Conservation (phyloP, 2,888 invertebrate genomes). For the Agrotis clavis region DNA sequence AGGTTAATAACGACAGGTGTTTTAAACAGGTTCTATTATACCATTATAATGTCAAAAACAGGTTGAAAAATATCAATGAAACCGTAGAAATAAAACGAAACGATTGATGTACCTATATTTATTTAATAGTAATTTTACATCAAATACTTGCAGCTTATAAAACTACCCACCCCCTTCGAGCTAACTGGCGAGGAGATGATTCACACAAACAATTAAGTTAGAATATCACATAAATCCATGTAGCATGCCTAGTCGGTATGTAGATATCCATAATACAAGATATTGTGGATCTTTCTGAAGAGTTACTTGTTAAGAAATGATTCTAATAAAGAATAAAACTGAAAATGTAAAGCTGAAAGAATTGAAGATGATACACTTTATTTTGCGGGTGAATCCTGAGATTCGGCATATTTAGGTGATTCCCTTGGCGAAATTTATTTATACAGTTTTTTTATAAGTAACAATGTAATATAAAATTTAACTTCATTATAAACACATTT, state of each 20-base stretch:
- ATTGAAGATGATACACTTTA: neutral
- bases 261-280: neutral
- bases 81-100: constrained; percentile 41
- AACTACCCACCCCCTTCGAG: constrained; percentile 43
- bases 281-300: neutral
- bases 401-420: too few species aligned
- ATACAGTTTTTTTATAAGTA: too few species aligned
- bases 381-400: too few species aligned
- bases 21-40: neutral
- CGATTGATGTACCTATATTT: constrained; percentile 31
- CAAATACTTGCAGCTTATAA: constrained; percentile 39
- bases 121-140: constrained; percentile 26
- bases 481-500: too few species aligned
- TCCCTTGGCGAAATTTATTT: too few species aligned
- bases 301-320: neutral
- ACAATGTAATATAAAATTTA: too few species aligned
- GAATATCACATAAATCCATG: constrained; percentile 29
- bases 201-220: constrained; percentile 16
- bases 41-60: neutral
- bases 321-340: too few species aligned
- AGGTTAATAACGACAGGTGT: neutral
- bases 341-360: neutral
- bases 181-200: constrained; percentile 51
- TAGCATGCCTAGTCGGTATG: constrained; percentile 18
- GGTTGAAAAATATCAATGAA: neutral